Evolutionary conservation across 2,797 vertebrate species (phyloP), one percentile per base, ranked within the genome.

Genomic region (Amniataba percoides): DNA sequence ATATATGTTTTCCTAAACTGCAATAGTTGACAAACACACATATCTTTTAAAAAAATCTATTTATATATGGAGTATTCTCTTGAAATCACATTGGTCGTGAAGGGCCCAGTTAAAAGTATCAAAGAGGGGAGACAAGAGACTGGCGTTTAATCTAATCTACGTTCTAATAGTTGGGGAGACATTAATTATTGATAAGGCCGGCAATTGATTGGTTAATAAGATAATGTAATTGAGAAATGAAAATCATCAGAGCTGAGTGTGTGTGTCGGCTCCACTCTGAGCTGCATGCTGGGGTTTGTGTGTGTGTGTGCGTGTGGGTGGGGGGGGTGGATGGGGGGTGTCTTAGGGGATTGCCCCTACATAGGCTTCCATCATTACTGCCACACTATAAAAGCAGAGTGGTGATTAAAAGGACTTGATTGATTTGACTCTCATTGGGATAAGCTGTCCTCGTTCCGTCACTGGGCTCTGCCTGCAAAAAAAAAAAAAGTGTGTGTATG

Each of bases 191-290:
- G 95, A 95, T 95, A 95, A 95, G 93, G 85, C 92, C 34, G 21
- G 90, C 93, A 95, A 95, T 94, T 95, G 94, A 95, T 95, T 95
- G 94, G 94, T 94, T 95, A 95, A 95, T 94, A 93, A 95, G 94
- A 95, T 95, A 95, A 95, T 94, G 94, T 95, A 95, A 95, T 95
- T 95, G 94, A 95, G 94, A 95, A 95, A 95, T 95, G 93, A 95
- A 95, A 95, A 95, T 95, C 93, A 94, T 92, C 92, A 93, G 89
- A 91, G 88, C 90, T 87, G 88, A 87, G 84, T 78, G 83, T 88
- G 88, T 86, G 92, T 87, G 89, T 89, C 79, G 75, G 77, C 86
- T 90, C 84, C 84, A 85, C 84, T 90, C 78, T 77, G 89, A 88
- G 88, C 77, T 71, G 61, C 74, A 78, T 48, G 61, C 85, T 75